These are phyloP conservation scores for Bovichtus diacanthus DNA, from an alignment of 2,797 vertebrate genomes.

Conservation along the genomic window DNA sequence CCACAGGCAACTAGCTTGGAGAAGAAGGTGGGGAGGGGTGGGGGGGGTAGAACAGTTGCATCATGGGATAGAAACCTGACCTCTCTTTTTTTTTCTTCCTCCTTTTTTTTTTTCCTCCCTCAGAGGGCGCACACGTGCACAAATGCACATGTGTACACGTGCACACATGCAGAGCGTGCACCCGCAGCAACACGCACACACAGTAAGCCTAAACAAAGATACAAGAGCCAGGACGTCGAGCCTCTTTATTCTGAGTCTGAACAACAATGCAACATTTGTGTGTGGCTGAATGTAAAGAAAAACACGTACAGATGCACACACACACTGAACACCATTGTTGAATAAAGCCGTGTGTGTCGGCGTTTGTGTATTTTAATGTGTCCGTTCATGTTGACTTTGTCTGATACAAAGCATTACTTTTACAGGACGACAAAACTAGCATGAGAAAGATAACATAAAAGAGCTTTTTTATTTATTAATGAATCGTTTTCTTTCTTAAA, in stretches of 20 bases:
- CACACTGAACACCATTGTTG: background rate
- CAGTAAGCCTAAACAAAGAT: slow-evolving; percentile 61
- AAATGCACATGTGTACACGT: slow-evolving; percentile 21
- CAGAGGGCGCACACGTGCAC: slow-evolving; percentile 51
- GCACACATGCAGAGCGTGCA: background rate
- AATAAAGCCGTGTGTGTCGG: background rate
- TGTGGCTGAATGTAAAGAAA: slow-evolving; percentile 27
- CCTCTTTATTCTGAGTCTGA: slow-evolving; percentile 14
- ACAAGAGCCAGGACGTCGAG: slow-evolving; percentile 7
- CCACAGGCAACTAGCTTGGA: slow-evolving; percentile 69
- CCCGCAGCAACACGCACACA: background rate
- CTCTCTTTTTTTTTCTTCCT: slow-evolving; percentile 40
- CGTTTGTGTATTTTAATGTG: background rate
- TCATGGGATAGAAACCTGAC: slow-evolving; percentile 84
- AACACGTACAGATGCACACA: background rate
- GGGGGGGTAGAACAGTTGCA: slow-evolving; percentile 60
- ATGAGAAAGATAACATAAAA: background rate
- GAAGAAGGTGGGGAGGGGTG: slow-evolving; percentile 10
- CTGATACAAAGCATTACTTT: background rate
- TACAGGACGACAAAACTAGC: background rate
- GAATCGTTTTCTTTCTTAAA: too few species aligned
- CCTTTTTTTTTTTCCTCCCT: slow-evolving; percentile 27
- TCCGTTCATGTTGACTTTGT: background rate
- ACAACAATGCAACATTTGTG: slow-evolving; percentile 31
- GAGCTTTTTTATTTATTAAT: too few species aligned